Conservation (phyloP, 2,888 invertebrate genomes). For the Melinaea menophilus region DNA sequence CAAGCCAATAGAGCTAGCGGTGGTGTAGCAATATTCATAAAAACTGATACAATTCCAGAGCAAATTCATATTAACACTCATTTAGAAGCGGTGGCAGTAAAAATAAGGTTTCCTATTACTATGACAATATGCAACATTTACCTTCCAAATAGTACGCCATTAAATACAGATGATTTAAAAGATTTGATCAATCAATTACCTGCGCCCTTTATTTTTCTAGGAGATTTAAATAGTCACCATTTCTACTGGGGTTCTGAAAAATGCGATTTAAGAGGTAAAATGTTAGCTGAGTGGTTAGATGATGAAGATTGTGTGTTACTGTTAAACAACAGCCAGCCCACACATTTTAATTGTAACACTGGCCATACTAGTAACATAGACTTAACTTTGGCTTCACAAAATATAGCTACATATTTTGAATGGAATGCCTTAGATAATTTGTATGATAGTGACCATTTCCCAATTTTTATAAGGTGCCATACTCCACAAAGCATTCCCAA, state of each 20-base stretch:
- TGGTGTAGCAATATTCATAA: conserved; percentile 14
- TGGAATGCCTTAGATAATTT: conserved; percentile 31
- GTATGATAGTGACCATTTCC: conserved; percentile 29
- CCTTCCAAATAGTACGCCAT: conserved; percentile 18
- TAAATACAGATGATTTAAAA: conserved; percentile 17
- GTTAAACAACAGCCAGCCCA: conserved; percentile 20
- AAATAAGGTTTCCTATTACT: conserved; percentile 18
- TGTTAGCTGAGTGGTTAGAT: conserved; percentile 19
- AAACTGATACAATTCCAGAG: conserved; percentile 10
- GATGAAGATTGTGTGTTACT: conserved; percentile 11
- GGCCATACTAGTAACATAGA: conserved; percentile 23
- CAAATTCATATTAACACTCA: conserved; percentile 6
- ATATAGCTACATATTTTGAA: conserved; percentile 30
- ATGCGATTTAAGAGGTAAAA: conserved; percentile 23
- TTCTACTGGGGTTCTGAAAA: conserved; percentile 26
- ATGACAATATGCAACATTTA: conserved; percentile 23
- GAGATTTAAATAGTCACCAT: conserved; percentile 22
- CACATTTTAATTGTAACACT: conserved; percentile 21
- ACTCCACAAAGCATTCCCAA: neutral
- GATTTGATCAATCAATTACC: conserved; percentile 11
- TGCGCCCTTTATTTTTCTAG: conserved; percentile 13
- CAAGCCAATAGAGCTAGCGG: conserved; percentile 2
- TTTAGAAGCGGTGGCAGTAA: conserved; percentile 19
- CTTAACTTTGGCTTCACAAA: conserved; percentile 27
- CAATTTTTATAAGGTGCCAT: conserved; percentile 16